Percentiles rank a stretch among this genome's conserved stretches.
Conservation (phyloP, 1,140 invertebrate species). For the Holotrichia oblita region DNA sequence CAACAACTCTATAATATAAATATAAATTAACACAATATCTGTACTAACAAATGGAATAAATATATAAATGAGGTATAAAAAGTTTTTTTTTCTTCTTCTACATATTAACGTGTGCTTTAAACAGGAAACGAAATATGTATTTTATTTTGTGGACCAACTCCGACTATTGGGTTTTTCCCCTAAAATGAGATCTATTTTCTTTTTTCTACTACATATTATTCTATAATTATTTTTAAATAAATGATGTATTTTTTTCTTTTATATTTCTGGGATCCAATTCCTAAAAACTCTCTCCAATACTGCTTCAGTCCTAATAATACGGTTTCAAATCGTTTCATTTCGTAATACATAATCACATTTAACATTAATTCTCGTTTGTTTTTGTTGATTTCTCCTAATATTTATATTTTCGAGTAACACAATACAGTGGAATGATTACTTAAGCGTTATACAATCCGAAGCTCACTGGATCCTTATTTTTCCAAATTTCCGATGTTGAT, state of each 20-base stretch:
- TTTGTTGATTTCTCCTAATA: not conserved
- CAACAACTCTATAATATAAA: slow-evolving; percentile 6
- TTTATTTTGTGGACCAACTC: not conserved
- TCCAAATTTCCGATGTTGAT: not conserved
- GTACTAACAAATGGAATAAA: not conserved
- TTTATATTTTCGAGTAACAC: slow-evolving; percentile 1
- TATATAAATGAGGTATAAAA: slow-evolving; percentile 21
- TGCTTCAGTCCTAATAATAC: slow-evolving; percentile 5
- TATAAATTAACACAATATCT: slow-evolving; percentile 5
- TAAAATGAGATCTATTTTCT: slow-evolving; percentile 3
- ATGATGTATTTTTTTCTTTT: not conserved
- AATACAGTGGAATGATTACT: slow-evolving; percentile 15
- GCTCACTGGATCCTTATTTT: not conserved
- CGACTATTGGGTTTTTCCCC: not conserved
- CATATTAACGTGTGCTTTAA: not conserved
- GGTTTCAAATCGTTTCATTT: not conserved
- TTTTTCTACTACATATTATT: not conserved
- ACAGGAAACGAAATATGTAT: not conserved
- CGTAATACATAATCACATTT: not conserved
- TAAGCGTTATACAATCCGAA: slow-evolving; percentile 19
- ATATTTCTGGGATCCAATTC: slow-evolving; percentile 2
- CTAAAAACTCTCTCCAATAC: slow-evolving; percentile 9
- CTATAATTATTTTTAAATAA: not conserved
- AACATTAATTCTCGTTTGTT: slow-evolving; percentile 24
- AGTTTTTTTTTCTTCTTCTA: not conserved